A percentile compares a stretch with the other conserved stretches of the same genome.
Evolutionary conservation across 1,140 invertebrate species (phyloP).

Genomic region (Anadara kagoshimensis): DNA sequence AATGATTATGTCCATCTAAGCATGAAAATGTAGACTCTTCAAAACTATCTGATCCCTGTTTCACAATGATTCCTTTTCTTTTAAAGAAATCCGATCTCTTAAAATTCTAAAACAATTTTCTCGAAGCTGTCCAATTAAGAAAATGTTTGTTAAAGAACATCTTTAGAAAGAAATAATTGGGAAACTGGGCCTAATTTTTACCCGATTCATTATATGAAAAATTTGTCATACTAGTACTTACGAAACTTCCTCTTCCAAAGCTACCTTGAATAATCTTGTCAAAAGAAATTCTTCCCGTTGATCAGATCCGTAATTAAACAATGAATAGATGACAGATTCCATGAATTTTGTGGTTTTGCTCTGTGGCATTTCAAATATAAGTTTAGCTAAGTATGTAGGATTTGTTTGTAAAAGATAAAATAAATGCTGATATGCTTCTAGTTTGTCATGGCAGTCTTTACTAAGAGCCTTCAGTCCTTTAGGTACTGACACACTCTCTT

Average conservation of each 20-base stretch:
- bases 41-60: too few species aligned
- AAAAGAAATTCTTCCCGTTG: conserved; percentile 86
- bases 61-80: too few species aligned
- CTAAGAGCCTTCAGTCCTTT: conserved; percentile 83
- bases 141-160: too few species aligned
- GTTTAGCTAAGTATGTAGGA: conserved; percentile 84
- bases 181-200: too few species aligned
- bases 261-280: conserved; percentile 83
- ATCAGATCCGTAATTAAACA: conserved; percentile 88
- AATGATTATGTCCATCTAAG: too few species aligned
- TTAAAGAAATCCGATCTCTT: too few species aligned
- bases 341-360: conserved; percentile 84
- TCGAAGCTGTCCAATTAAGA: too few species aligned
- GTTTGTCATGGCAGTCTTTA: conserved; percentile 81
- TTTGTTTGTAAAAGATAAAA: conserved; percentile 88
- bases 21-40: too few species aligned
- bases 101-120: too few species aligned
- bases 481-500: conserved; percentile 59
- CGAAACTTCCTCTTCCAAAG: conserved; percentile 85
- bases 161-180: too few species aligned
- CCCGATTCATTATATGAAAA: too few species aligned
- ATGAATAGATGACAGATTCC: conserved; percentile 84
- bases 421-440: conserved; percentile 86
- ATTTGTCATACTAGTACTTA: conserved; percentile 59
- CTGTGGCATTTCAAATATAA: conserved; percentile 85